phyloP scores from a whole-genome alignment of 2,888 invertebrate species.

The Chromoteleia sp. region DNA sequence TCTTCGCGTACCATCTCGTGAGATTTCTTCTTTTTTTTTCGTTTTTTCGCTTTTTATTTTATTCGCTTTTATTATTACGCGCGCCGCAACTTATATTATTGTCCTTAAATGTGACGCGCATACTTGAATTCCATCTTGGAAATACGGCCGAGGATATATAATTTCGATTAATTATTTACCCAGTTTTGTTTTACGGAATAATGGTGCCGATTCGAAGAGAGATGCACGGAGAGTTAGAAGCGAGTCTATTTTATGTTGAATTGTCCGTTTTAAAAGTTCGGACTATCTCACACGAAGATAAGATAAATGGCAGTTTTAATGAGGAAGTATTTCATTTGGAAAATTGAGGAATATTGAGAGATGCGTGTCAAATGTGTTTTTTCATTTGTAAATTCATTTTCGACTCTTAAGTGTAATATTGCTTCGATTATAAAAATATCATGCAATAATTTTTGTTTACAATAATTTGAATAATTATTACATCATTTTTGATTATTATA shows the following conservation, averaged over 20 bases:
- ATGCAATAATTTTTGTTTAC: too few species aligned
- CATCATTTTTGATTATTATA: too few species aligned
- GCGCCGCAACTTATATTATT: not conserved
- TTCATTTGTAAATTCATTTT: too few species aligned
- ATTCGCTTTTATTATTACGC: slow-evolving; percentile 39
- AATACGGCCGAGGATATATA: not conserved
- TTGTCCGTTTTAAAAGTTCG: slow-evolving; percentile 5
- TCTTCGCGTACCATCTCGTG: slow-evolving; percentile 50
- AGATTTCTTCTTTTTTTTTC: slow-evolving; percentile 43
- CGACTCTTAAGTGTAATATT: too few species aligned
- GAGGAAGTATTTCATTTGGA: not conserved
- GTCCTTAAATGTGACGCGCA: slow-evolving; percentile 19
- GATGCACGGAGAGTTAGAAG: not conserved
- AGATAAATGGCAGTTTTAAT: not conserved
- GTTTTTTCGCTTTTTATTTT: slow-evolving; percentile 40
- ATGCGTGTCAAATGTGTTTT: not conserved
- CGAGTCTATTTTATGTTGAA: not conserved
- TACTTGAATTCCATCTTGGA: slow-evolving; percentile 11
- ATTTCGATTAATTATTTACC: slow-evolving; percentile 38
- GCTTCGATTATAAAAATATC: too few species aligned
- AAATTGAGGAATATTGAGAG: not conserved
- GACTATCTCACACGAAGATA: not conserved
- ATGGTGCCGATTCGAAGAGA: not conserved
- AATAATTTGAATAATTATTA: too few species aligned
- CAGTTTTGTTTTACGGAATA: not conserved